Base-by-base conservation (phyloP, 2,888 invertebrate species). In the Patella caerulea region DNA sequence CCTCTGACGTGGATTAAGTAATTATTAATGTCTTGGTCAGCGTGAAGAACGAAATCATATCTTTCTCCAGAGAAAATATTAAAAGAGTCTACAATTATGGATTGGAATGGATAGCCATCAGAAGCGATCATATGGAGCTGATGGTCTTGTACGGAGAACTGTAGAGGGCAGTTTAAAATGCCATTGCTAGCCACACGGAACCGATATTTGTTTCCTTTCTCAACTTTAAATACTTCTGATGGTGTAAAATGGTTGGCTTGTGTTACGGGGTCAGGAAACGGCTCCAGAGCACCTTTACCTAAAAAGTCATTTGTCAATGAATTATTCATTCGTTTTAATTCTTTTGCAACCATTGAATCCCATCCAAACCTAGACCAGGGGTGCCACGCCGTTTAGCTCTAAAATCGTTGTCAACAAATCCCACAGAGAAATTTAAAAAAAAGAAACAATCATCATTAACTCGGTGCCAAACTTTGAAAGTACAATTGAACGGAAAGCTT, bases 1-100 rank as follows among this genome's bases (percentile, higher is more conserved):
- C 97, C 97, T 53, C 95, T 94, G 86, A 95, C 95, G 71, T 96
- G 93, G 80, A 97, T 95, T 97, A 97, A 97, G 92, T 96, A 97
- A 93, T 86, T 87, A 65, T 65, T 86, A 69, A 82, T 77, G 5
- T 81, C 71, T 71, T 81, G 75, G 11, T 82, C 81, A 1, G 84
- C 82, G 55, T 79, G 75, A 12, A 86, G 69, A 3, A 86, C 84
- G 71, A 86, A 79, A 65, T 86, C 86, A 52, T 45, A 81, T 54
- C 87, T 78, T 91, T 97, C 97, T 0, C 97, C 97, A 0, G 97
- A 96, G 90, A 96, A 97, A 7, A 89, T 82, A 56, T 85, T 86
- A 45, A 89, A 83, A 0, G 86, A 83, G 19, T 87, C 84, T 14
- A 87, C 87, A 2, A 78, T 76, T 11, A 82, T 53, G 12, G 85